phyloP scores from a whole-genome alignment of 30 jellyfish, hydroid and myxozoan genomes.

The Hydra vulgaris region DNA sequence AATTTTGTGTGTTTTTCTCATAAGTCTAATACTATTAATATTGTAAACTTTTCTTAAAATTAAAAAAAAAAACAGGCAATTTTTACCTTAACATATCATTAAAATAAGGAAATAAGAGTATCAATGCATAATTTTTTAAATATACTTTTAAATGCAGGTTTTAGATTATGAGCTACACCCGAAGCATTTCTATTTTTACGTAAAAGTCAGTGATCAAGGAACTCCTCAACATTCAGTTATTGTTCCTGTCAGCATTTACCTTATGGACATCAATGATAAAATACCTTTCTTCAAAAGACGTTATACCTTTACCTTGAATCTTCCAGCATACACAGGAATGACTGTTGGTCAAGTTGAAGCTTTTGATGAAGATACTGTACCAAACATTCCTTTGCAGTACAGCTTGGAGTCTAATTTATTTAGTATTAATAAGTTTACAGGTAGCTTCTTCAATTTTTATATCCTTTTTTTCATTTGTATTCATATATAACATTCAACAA shows the following conservation, averaged over 20 bases:
- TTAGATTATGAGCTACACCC: conserved; percentile 65
- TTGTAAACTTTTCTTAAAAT: no score
- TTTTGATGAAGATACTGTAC: conserved; percentile 58
- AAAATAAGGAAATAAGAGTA: no score
- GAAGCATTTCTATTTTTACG: conserved; percentile 34
- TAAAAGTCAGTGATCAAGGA: conserved; percentile 65
- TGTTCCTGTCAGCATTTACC: conserved; percentile 40
- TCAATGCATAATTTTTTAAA: no score
- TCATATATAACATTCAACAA: no score
- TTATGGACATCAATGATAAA: conserved; percentile 61
- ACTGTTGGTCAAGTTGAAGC: conserved; percentile 59
- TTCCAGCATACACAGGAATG: conserved; percentile 57
- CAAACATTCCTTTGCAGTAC: conserved; percentile 41
- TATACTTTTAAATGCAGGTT: conserved; percentile 35
- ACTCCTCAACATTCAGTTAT: conserved; percentile 45
- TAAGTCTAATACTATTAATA: no score
- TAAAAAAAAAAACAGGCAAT: no score
- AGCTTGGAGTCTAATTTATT: conserved; percentile 31
- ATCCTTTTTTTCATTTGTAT: conserved; percentile 10
- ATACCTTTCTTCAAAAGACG: conserved; percentile 66
- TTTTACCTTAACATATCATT: no score
- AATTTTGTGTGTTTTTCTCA: no score
- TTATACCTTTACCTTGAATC: conserved; percentile 29
- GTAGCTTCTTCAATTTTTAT: no score
- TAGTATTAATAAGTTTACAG: conserved; percentile 44